Evolutionary conservation across 2,888 invertebrate species (phyloP).

Genomic region (Rotaria sp.): DNA sequence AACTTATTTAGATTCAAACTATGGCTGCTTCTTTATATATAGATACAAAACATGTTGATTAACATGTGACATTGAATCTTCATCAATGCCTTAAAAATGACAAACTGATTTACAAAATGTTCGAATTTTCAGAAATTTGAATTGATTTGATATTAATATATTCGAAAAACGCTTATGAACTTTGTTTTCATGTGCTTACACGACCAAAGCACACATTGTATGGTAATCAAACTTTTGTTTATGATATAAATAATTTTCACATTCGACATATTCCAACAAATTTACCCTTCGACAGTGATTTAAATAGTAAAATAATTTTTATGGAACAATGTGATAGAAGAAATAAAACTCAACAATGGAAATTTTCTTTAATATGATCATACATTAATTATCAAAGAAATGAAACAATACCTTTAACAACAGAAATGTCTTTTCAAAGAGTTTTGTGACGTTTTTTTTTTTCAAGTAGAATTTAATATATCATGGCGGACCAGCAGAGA

Average conservation of each 20-base stretch:
- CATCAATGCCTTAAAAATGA: conserved; percentile 60
- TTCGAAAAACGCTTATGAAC: conserved; percentile 65
- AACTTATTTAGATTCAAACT: conserved; percentile 62
- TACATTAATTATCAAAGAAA: conserved; percentile 46
- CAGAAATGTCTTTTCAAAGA: neutral
- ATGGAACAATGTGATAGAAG: conserved; percentile 63
- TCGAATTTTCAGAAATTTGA: conserved; percentile 49
- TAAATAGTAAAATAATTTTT: conserved; percentile 52
- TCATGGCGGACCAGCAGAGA: too few species aligned
- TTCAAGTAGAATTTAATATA: too few species aligned
- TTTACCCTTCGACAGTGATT: conserved; percentile 65
- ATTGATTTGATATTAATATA: conserved; percentile 69
- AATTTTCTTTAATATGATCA: conserved; percentile 60
- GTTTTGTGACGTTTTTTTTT: too few species aligned
- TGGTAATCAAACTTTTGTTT: conserved; percentile 86
- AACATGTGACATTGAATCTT: conserved; percentile 56
- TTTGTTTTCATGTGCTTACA: conserved; percentile 75
- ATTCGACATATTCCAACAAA: conserved; percentile 69
- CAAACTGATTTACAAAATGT: too few species aligned
- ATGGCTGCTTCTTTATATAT: conserved; percentile 63
- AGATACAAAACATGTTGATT: conserved; percentile 62
- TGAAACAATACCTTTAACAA: conserved; percentile 25
- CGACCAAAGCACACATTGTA: conserved; percentile 58
- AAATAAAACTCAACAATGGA: conserved; percentile 69
- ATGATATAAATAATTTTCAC: conserved; percentile 66